Evolutionary conservation across 2,888 invertebrate species (phyloP).

Genomic region (Noctua janthe): DNA sequence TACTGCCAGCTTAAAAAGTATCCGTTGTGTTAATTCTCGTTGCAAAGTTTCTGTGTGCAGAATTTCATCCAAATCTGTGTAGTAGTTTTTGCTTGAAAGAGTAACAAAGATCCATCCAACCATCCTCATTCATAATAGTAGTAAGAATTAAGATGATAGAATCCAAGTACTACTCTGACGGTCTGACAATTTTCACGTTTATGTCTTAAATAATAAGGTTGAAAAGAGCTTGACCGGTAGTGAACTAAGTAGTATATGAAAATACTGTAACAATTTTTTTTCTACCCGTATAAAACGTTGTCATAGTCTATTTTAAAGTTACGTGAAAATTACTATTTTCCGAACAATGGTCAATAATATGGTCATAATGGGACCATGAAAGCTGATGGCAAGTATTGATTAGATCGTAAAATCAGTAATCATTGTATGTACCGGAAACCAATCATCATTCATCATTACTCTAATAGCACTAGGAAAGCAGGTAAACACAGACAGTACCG

Average conservation of each 20-base stretch:
- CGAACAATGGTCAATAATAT: constrained; percentile 52
- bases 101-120: neutral
- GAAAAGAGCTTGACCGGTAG: too few species aligned
- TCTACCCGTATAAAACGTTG: neutral
- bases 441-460: constrained; percentile 30
- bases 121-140: neutral
- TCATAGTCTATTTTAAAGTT: constrained; percentile 1
- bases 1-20: too few species aligned
- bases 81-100: neutral
- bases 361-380: constrained; percentile 8
- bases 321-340: constrained; percentile 11
- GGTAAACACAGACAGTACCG: too few species aligned
- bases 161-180: neutral
- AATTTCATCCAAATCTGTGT: too few species aligned
- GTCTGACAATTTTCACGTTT: too few species aligned
- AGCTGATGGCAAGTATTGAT: constrained; percentile 35
- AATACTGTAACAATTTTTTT: neutral
- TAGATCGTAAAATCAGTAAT: constrained; percentile 34
- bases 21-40: too few species aligned
- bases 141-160: too few species aligned
- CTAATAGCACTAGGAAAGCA: neutral
- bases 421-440: constrained; percentile 25
- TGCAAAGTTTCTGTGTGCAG: too few species aligned
- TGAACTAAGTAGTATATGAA: neutral
- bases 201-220: too few species aligned